These are phyloP conservation scores for Epinephelus moara DNA, from an alignment of 2,113 vertebrate genomes.

Conservation along the genomic window DNA sequence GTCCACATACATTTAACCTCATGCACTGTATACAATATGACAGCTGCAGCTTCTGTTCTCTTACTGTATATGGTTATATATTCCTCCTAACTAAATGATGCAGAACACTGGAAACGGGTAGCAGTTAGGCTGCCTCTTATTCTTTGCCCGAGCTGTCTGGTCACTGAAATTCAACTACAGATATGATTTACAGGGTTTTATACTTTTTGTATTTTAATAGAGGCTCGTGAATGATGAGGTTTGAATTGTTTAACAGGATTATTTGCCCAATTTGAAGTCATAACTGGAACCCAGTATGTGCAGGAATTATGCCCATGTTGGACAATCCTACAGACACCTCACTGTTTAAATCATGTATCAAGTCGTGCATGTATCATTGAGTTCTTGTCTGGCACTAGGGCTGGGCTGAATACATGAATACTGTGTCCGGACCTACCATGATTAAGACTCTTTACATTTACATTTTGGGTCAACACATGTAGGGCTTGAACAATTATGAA, in stretches of 20 bases:
- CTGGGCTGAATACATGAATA: background rate
- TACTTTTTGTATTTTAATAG: background rate
- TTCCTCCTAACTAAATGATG: constrained; percentile 25
- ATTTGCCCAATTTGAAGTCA: background rate
- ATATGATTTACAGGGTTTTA: background rate
- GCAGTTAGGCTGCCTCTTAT: background rate
- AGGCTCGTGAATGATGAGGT: background rate
- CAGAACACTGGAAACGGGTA: constrained; percentile 17
- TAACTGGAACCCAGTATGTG: background rate
- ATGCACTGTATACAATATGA: constrained; percentile 20
- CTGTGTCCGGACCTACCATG: background rate
- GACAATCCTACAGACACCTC: background rate
- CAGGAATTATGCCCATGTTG: background rate
- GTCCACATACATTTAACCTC: constrained; percentile 34
- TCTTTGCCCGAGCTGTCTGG: background rate
- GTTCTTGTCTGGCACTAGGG: background rate
- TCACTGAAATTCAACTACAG: background rate
- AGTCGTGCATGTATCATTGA: too few species aligned
- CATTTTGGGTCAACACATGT: background rate
- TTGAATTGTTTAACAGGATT: background rate
- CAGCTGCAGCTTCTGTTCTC: constrained; percentile 28
- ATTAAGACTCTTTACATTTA: background rate
- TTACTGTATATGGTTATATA: constrained; percentile 7
- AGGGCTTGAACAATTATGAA: too few species aligned
- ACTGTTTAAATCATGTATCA: background rate